Conservation (phyloP, 2,113 vertebrate species). For the Esox niger region DNA sequence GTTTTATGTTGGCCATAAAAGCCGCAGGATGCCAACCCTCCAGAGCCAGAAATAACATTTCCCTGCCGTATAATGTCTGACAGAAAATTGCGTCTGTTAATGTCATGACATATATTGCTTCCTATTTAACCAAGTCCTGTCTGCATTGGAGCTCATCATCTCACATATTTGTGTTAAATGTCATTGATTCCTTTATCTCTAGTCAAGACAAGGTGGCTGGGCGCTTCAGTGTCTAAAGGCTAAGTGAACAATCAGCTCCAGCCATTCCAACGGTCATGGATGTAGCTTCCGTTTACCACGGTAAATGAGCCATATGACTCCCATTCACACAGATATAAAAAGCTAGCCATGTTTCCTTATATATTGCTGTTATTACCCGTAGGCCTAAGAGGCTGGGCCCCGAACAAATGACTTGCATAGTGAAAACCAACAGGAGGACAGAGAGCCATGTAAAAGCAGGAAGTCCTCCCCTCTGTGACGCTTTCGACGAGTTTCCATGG, state of each 20-base stretch:
- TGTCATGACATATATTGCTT: conserved; percentile 50
- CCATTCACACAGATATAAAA: too few species aligned
- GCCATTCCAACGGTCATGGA: too few species aligned
- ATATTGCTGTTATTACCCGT: too few species aligned
- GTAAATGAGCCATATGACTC: too few species aligned
- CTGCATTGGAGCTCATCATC: conserved; percentile 22
- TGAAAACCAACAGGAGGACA: too few species aligned
- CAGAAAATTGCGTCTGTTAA: conserved; percentile 46
- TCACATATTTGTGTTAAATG: conserved; percentile 29
- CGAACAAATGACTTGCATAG: too few species aligned
- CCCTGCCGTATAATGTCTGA: conserved; percentile 41
- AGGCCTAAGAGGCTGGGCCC: too few species aligned
- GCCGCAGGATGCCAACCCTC: conserved; percentile 26
- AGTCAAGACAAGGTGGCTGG: not conserved
- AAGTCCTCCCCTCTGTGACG: not conserved
- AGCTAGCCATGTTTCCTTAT: too few species aligned
- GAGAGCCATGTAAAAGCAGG: not conserved
- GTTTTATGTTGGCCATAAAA: conserved; percentile 56
- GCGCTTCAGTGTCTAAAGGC: conserved; percentile 2
- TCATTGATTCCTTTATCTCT: conserved; percentile 34
- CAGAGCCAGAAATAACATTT: conserved; percentile 48
- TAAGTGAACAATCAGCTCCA: not conserved
- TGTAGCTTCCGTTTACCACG: too few species aligned
- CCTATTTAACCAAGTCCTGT: conserved; percentile 32
- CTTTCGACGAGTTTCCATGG: too few species aligned